Evolutionary conservation across 2,888 invertebrate species (phyloP).

Genomic region (Auanema freiburgensis): DNA sequence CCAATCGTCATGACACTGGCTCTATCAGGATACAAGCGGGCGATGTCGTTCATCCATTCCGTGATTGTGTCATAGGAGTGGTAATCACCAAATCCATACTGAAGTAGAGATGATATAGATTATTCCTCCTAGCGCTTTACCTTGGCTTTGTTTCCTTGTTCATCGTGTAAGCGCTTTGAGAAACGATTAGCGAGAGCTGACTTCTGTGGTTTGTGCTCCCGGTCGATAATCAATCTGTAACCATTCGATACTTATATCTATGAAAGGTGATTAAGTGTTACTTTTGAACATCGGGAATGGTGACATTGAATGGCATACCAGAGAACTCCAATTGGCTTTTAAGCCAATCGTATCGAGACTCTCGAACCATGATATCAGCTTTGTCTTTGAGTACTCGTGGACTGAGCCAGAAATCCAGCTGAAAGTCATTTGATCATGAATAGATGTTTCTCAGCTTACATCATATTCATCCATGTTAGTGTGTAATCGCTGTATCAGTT

Average conservation of each 20-base stretch:
- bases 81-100: constrained; percentile 57
- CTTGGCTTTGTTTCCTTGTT: constrained; percentile 39
- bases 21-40: constrained; percentile 52
- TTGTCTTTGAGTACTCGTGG: constrained; percentile 53
- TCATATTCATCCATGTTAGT: constrained; percentile 36
- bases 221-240: constrained; percentile 54
- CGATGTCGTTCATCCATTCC: constrained; percentile 59
- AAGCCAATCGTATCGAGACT: constrained; percentile 70
- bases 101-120: constrained; percentile 1
- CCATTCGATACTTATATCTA: neutral
- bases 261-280: constrained; percentile 19
- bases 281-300: constrained; percentile 72
- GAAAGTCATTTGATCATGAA: too few species aligned
- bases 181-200: constrained; percentile 20
- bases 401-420: constrained; percentile 56
- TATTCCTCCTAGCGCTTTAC: too few species aligned
- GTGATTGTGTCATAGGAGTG: constrained; percentile 57
- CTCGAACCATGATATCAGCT: constrained; percentile 76
- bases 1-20: constrained; percentile 58
- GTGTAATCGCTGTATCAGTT: constrained; percentile 45
- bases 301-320: constrained; percentile 31
- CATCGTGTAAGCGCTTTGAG: constrained; percentile 39
- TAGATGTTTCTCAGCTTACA: constrained; percentile 10
- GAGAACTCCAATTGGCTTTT: constrained; percentile 69
- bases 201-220: constrained; percentile 40